Conservation (phyloP, 2,888 invertebrate genomes). For the Pachymerium ferrugineum region DNA sequence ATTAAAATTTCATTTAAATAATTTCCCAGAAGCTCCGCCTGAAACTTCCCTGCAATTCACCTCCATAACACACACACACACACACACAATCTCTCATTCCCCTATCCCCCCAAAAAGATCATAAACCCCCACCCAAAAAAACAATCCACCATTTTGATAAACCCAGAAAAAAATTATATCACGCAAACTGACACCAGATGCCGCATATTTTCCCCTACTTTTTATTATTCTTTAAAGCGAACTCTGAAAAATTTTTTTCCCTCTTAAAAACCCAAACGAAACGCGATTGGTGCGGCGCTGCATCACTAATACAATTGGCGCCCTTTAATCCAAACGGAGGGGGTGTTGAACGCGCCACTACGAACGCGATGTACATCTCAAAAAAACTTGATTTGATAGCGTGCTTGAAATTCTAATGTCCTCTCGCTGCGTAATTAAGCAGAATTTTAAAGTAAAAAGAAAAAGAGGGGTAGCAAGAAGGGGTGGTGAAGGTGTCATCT, state of each 20-base stretch:
- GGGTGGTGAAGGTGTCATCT: background rate
- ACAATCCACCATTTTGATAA: too few species aligned
- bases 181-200: too few species aligned
- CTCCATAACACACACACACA: too few species aligned
- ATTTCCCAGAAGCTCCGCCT: background rate
- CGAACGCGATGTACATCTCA: slow-evolving; percentile 27
- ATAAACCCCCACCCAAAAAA: too few species aligned
- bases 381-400: slow-evolving; percentile 30
- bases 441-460: slow-evolving; percentile 15
- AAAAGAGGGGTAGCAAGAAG: background rate
- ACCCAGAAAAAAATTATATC: too few species aligned
- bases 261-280: too few species aligned
- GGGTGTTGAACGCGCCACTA: slow-evolving; percentile 14
- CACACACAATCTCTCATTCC: too few species aligned
- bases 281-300: background rate
- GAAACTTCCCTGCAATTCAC: background rate
- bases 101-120: too few species aligned
- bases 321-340: slow-evolving; percentile 13
- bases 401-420: slow-evolving; percentile 32
- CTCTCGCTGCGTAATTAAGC: slow-evolving; percentile 33
- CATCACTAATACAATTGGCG: slow-evolving; percentile 15
- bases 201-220: too few species aligned
- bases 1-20: background rate
- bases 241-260: too few species aligned
- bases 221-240: too few species aligned